These are phyloP conservation scores for Mastacembelus armatus DNA, from an alignment of 2,797 vertebrate species.

Conservation along the genomic window DNA sequence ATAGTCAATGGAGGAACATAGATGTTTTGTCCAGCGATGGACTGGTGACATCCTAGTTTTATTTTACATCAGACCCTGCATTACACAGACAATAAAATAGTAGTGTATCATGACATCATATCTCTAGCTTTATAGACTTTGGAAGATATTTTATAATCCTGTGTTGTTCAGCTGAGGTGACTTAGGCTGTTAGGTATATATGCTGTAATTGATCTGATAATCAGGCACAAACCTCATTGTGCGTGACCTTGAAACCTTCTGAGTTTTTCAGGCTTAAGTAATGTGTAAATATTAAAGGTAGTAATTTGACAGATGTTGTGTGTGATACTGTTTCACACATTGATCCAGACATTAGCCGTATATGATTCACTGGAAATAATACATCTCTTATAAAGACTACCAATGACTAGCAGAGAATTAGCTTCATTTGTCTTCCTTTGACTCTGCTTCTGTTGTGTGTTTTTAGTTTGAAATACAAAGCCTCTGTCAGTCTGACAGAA, in stretches of 20 bases:
- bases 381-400: background rate
- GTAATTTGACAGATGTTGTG: background rate
- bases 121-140: too few species aligned
- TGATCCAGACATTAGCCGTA: too few species aligned
- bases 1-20: background rate
- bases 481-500: constrained; percentile 67
- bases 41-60: too few species aligned
- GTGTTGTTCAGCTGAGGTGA: background rate
- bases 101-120: too few species aligned
- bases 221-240: too few species aligned
- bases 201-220: background rate
- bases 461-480: constrained; percentile 60
- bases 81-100: background rate
- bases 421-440: constrained; percentile 39
- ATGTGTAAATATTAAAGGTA: background rate
- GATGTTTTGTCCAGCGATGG: too few species aligned
- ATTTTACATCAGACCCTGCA: too few species aligned
- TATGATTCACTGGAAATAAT: background rate
- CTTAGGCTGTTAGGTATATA: constrained; percentile 7
- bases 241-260: too few species aligned
- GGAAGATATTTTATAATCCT: background rate
- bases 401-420: background rate
- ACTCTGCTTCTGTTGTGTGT: constrained; percentile 34
- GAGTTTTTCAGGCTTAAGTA: too few species aligned
- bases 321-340: background rate